Evolutionary conservation across 2,888 invertebrate genomes (phyloP).

Genomic region (Caenorhabditis macrosperma): DNA sequence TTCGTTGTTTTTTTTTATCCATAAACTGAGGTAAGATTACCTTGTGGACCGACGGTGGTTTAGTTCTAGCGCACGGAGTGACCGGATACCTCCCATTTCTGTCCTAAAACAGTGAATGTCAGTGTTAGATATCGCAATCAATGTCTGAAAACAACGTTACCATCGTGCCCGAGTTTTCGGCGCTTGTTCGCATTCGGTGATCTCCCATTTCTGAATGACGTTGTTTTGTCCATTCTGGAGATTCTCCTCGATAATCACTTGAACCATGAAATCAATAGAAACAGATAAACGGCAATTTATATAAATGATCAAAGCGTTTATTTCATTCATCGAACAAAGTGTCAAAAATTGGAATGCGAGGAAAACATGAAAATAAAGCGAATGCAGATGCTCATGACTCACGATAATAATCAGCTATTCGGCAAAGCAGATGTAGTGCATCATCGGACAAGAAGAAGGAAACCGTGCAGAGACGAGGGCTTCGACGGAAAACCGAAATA

Average conservation of each 20-base stretch:
- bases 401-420: slow-evolving; percentile 8
- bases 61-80: slow-evolving; percentile 12
- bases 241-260: slow-evolving; percentile 10
- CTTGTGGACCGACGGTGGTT: slow-evolving; percentile 31
- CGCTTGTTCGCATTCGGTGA: background rate
- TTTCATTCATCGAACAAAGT: slow-evolving; percentile 11
- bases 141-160: slow-evolving; percentile 1
- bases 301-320: slow-evolving; percentile 18
- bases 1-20: too few relatives aligned
- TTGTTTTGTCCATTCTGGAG: background rate
- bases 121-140: too few relatives aligned
- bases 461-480: slow-evolving; percentile 34
- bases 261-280: background rate
- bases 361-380: slow-evolving; percentile 29
- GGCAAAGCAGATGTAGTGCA: slow-evolving; percentile 26
- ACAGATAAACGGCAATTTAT: background rate
- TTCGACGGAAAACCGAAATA: slow-evolving; percentile 2
- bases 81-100: background rate
- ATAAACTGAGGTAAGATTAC: background rate
- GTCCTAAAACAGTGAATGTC: slow-evolving; percentile 1
- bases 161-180: background rate
- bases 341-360: slow-evolving; percentile 37
- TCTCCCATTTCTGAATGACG: slow-evolving; percentile 23
- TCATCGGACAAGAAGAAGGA: slow-evolving; percentile 40
- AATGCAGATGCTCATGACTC: slow-evolving; percentile 14